phyloP scores from a whole-genome alignment of 2,113 vertebrate species.

The Aleadryas rufinucha region DNA sequence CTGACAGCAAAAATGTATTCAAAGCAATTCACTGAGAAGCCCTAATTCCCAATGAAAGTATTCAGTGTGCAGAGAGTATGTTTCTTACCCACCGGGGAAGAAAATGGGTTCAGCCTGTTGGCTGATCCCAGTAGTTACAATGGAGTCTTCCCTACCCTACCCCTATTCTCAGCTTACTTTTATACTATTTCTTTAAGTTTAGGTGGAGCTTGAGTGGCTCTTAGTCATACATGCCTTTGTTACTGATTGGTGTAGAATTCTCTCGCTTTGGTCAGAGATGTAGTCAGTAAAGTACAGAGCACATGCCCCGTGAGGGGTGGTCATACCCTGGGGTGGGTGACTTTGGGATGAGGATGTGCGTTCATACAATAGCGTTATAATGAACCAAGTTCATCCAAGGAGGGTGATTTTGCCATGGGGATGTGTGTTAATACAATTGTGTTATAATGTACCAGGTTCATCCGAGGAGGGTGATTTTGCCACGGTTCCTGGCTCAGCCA shows the following conservation, averaged over 20 bases:
- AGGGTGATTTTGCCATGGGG: background rate
- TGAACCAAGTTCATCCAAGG: background rate
- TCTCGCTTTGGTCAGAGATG: background rate
- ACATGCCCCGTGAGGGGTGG: background rate
- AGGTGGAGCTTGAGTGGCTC: background rate
- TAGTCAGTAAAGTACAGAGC: background rate
- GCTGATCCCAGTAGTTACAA: background rate
- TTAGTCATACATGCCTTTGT: background rate
- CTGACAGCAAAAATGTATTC: background rate
- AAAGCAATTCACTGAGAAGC: background rate
- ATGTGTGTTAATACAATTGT: background rate
- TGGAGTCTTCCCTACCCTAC: background rate
- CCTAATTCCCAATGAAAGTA: background rate
- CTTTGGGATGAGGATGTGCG: background rate
- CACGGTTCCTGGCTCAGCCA: background rate
- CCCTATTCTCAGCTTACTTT: background rate
- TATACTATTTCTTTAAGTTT: background rate
- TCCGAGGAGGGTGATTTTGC: background rate
- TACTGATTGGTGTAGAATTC: background rate
- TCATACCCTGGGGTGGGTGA: background rate
- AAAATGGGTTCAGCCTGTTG: background rate
- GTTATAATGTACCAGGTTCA: background rate
- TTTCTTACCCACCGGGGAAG: background rate
- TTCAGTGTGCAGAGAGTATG: background rate
- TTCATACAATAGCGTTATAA: background rate